Evolutionary conservation across 37 sponge, comb jelly and placozoan species (phyloP).

Genomic region (Ianthella basta): DNA sequence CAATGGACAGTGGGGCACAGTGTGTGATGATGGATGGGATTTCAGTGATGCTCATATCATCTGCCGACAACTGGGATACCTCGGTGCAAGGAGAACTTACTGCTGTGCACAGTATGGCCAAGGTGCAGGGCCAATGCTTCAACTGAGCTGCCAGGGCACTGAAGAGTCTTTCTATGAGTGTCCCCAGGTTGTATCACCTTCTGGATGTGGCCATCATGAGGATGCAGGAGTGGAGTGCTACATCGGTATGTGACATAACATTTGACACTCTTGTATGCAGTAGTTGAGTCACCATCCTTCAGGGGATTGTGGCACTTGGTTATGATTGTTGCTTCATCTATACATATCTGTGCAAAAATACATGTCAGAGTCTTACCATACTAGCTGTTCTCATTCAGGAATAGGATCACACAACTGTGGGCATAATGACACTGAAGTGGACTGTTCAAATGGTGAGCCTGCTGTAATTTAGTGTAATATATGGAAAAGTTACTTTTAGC

Average conservation of each 20-base stretch:
- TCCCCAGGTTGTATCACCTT: not conserved
- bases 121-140: not conserved
- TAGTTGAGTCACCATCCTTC: too few species aligned
- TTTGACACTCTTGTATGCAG: too few species aligned
- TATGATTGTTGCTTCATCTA: too few species aligned
- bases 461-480: too few species aligned
- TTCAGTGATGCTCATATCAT: not conserved
- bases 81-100: not conserved
- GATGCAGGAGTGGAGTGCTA: conserved; percentile 7
- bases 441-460: not conserved
- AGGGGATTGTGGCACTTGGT: too few species aligned
- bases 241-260: too few species aligned
- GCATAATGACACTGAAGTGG: not conserved
- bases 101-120: not conserved
- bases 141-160: not conserved
- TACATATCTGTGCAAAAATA: not conserved
- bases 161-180: not conserved
- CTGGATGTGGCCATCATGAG: not conserved
- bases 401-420: not conserved
- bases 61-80: not conserved
- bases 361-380: too few species aligned
- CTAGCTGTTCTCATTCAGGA: not conserved
- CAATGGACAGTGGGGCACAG: conserved; percentile 2
- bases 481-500: too few species aligned
- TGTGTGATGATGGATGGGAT: conserved; percentile 9